phyloP scores from a whole-genome alignment of 2,113 vertebrate species.

The Sporophila hypoxantha region DNA sequence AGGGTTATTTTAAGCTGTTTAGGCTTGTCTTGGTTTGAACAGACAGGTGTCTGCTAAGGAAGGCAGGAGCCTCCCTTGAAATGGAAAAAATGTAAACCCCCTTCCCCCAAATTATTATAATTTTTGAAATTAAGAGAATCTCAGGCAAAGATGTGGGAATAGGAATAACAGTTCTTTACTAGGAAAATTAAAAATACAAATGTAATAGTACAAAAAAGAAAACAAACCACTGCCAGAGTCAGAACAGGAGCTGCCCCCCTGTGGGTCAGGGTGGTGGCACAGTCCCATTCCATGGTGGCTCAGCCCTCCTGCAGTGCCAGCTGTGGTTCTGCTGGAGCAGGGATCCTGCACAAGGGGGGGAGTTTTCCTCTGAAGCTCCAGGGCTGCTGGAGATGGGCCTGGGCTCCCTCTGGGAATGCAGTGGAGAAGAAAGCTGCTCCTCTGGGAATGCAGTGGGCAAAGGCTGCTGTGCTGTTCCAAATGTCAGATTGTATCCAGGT shows the following conservation, averaged over 20 bases:
- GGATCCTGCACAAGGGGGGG: no score
- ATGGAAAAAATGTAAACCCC: neutral
- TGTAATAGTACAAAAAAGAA: neutral
- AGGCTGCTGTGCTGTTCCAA: neutral
- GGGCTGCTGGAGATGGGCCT: neutral
- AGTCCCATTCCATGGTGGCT: neutral
- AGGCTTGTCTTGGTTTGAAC: neutral
- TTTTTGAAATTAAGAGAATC: neutral
- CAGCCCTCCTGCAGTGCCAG: neutral
- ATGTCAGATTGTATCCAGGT: neutral
- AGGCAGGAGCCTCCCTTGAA: neutral
- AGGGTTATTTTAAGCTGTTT: neutral
- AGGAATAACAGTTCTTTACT: neutral
- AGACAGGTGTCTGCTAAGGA: neutral
- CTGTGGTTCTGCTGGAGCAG: neutral
- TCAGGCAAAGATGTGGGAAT: neutral
- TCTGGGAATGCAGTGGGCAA: neutral
- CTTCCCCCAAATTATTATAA: neutral
- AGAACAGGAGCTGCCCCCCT: fast-evolving
- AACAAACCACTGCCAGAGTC: neutral
- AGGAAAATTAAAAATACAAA: neutral
- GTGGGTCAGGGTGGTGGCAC: neutral
- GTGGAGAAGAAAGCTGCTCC: neutral
- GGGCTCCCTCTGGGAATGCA: neutral
- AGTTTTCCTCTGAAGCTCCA: neutral